phyloP scores from a whole-genome alignment of 2,113 vertebrate species.

The Myodes glareolus region DNA sequence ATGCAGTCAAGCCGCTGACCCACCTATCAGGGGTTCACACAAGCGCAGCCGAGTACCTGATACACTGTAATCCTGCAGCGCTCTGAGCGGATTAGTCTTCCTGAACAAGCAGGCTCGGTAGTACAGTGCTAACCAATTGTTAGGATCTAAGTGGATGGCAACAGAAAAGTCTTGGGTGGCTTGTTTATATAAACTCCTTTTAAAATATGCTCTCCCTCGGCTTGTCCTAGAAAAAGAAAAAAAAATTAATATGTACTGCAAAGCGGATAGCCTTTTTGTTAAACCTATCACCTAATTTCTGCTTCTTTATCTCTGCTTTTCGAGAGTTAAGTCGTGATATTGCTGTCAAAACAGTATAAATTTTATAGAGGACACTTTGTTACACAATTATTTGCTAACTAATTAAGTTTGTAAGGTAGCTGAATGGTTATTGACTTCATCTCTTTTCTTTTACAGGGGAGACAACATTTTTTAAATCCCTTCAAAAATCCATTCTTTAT shows the following conservation, averaged over 20 bases:
- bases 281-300: background rate
- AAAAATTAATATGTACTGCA: slow-evolving; percentile 43
- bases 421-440: background rate
- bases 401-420: background rate
- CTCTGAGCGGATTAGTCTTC: slow-evolving; percentile 80
- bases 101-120: slow-evolving; percentile 86
- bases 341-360: background rate
- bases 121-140: slow-evolving; percentile 88
- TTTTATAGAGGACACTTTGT: slow-evolving; percentile 11
- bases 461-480: background rate
- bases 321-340: background rate
- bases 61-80: slow-evolving; percentile 88
- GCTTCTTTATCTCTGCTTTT: background rate
- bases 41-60: slow-evolving; percentile 84
- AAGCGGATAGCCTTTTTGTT: background rate
- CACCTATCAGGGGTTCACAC: background rate
- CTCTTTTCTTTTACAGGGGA: background rate
- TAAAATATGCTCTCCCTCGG: slow-evolving; percentile 85
- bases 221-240: slow-evolving; percentile 81
- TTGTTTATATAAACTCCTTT: slow-evolving; percentile 79
- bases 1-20: background rate
- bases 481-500: background rate
- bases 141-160: slow-evolving; percentile 86
- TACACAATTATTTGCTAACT: background rate
- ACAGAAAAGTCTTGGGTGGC: slow-evolving; percentile 85